These are phyloP conservation scores for Eulithis prunata DNA, from an alignment of 2,888 invertebrate species.

Conservation along the genomic window DNA sequence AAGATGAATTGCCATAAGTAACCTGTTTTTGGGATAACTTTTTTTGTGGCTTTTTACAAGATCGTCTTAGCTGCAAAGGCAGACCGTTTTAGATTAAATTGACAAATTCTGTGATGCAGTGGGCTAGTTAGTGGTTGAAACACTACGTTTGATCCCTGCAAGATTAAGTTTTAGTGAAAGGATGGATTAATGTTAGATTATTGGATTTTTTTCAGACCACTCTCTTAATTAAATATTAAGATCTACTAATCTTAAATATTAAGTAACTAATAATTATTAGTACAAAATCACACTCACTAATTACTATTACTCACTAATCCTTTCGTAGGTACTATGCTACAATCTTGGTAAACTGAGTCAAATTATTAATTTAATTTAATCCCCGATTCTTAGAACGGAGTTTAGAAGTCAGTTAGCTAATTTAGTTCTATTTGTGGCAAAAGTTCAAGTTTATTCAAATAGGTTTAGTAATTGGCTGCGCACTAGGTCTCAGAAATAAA, in stretches of 20 bases:
- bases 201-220: too few species aligned
- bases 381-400: constrained; percentile 10
- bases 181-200: too few species aligned
- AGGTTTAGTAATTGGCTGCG: constrained; percentile 20
- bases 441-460: constrained; percentile 16
- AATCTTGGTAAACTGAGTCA: constrained; percentile 4
- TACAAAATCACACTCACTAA: neutral
- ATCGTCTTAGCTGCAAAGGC: neutral
- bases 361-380: constrained; percentile 12
- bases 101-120: neutral
- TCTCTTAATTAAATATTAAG: too few species aligned
- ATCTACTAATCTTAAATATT: too few species aligned
- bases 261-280: too few species aligned
- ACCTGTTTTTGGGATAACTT: constrained; percentile 15
- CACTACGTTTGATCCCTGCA: too few species aligned
- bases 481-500: constrained; percentile 15
- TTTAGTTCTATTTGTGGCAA: constrained; percentile 17
- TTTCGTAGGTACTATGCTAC: neutral
- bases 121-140: too few species aligned
- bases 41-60: constrained; percentile 9
- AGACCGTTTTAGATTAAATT: neutral
- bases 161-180: too few species aligned
- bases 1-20: constrained; percentile 20
- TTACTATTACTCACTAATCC: too few species aligned
- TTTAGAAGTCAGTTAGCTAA: constrained; percentile 12